These are phyloP conservation scores for Stigmatopora argus DNA, from an alignment of 2,113 vertebrate species.

Conservation along the genomic window DNA sequence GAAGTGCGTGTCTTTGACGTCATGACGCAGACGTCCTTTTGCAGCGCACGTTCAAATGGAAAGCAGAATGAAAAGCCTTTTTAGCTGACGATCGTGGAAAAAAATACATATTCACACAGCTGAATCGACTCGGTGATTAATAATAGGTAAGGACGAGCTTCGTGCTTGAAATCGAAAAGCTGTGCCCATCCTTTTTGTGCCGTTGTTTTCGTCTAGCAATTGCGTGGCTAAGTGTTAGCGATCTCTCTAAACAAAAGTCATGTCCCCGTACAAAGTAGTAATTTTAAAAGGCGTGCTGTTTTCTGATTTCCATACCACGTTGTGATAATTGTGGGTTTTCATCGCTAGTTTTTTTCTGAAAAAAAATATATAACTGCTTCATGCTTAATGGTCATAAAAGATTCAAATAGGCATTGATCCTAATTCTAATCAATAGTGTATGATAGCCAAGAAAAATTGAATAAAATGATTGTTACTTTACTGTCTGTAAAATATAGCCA, in stretches of 20 bases:
- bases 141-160: not conserved
- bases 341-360: not conserved
- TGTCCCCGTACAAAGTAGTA: not conserved
- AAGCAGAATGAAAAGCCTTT: not conserved
- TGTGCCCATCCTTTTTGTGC: not conserved
- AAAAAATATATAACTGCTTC: not conserved
- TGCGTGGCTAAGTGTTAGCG: not conserved
- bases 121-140: not conserved
- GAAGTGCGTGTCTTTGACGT: constrained; percentile 12
- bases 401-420: not conserved
- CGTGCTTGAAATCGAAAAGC: not conserved
- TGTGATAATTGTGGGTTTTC: not conserved
- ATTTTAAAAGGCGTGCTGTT: not conserved
- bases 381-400: not conserved
- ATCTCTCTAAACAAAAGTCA: not conserved
- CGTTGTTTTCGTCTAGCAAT: not conserved
- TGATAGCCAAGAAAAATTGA: not conserved
- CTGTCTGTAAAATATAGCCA: not conserved
- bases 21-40: constrained; percentile 16
- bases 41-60: not conserved
- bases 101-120: not conserved
- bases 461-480: not conserved
- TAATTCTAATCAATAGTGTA: not conserved
- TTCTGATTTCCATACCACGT: not conserved
- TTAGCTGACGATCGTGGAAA: not conserved